Conservation (phyloP, 2,888 invertebrate species). For the Ellobium chinense region DNA sequence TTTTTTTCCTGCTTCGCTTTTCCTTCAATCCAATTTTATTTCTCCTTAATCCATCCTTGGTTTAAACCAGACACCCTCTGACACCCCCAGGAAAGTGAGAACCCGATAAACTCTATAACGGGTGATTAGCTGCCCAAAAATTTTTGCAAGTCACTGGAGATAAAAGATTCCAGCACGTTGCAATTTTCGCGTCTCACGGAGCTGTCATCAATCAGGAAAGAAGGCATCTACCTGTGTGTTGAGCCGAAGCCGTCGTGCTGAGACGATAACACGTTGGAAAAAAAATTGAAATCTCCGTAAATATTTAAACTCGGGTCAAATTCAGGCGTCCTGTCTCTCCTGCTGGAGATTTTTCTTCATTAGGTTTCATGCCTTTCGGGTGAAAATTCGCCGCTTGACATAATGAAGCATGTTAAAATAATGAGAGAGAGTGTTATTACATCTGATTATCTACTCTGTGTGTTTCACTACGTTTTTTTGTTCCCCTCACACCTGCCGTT, state of each 20-base stretch:
- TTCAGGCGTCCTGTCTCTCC: not conserved
- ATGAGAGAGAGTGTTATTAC: no score
- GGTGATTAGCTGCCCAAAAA: not conserved
- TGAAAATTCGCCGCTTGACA: not conserved
- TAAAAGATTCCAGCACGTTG: not conserved
- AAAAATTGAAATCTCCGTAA: not conserved
- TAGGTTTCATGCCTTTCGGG: not conserved
- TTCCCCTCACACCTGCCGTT: no score
- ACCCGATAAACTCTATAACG: not conserved
- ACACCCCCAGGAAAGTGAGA: conserved; percentile 14
- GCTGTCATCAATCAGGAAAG: conserved; percentile 24
- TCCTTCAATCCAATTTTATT: no score
- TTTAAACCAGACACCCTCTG: not conserved
- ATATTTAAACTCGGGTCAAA: not conserved
- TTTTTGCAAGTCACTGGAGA: conserved; percentile 4
- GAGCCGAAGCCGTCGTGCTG: not conserved
- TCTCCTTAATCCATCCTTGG: no score
- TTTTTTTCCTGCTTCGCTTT: not conserved
- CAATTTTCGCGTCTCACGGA: conserved; percentile 7
- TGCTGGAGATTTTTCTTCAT: not conserved
- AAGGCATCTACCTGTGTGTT: not conserved
- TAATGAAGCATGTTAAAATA: no score
- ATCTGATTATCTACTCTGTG: no score
- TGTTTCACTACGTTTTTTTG: no score
- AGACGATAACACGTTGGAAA: not conserved